Evolutionary conservation across 2,113 vertebrate species (phyloP), one percentile per base, ranked within the genome.

Genomic region (Solenodon paradoxus): DNA sequence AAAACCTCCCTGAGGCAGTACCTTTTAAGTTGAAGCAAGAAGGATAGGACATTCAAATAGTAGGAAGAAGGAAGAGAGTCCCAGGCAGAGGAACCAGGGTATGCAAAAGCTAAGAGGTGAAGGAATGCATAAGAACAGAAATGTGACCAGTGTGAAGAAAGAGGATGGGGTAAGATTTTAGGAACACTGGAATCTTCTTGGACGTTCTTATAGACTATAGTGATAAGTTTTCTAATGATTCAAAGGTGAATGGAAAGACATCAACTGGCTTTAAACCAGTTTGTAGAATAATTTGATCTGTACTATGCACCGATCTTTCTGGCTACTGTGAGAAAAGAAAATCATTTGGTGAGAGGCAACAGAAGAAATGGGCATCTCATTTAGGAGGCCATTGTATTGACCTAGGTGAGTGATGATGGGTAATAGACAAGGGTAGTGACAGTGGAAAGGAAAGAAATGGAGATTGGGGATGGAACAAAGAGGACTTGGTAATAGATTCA

Each of bases 391-490:
- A 32, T 4, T 49, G 28, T 20, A 45, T 8, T 26, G 24, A 10
- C 45, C 6, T 53, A 89, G 49, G 45, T 77, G 35, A 59, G 1
- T 1, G 10, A 5, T 1, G n/a, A 47, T 35, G 45, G 61, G n/a
- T n/a, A n/a, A 47, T 38, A 10, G 47, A 59, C 3, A 5, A 57
- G 47, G 22, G 28, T 7, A 42, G 3, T n/a, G 9, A 35, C 11
- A 45, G 15, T 57, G 12, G 30, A 47, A 79, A 66, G 24, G n/a
- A 10, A 49, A 17, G 10, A 53, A 66, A 17, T 38, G 4, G n/a
- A 35, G 20, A 24, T 0, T 42, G 13, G 4, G 3, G 26, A 55
- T 45, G 6, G 32, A 80, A 63, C 10, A 1, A 0, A 15, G 6
- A 64, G 3, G 35, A 13, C 11, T 88, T 68, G 17, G 26, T 83